Evolutionary conservation across 2,113 vertebrate species (phyloP).

Genomic region (Sturnira hondurensis): DNA sequence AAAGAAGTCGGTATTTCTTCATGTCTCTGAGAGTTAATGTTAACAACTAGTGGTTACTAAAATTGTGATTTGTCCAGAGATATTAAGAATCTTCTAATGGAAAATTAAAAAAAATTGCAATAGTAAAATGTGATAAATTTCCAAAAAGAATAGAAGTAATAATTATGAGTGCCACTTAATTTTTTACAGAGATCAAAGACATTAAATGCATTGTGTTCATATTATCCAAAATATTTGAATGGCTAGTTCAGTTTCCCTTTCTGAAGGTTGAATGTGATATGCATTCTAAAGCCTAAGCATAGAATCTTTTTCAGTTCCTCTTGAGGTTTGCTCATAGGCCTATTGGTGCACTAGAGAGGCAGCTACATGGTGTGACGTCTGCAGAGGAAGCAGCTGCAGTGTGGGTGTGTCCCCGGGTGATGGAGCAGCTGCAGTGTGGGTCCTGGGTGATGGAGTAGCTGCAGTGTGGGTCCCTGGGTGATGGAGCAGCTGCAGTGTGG

Average conservation of each 20-base stretch:
- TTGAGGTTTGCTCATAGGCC: neutral
- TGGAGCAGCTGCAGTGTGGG: too few species aligned
- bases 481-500: accelerated
- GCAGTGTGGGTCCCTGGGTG: accelerated
- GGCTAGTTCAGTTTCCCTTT: neutral
- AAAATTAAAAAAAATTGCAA: neutral
- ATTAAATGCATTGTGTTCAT: neutral
- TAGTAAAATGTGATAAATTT: neutral
- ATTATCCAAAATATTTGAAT: neutral
- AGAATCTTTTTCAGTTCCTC: neutral
- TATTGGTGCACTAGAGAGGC: neutral
- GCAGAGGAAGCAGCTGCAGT: accelerated
- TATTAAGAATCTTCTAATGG: neutral
- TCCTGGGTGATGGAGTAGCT: accelerated
- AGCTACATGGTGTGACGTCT: too few species aligned
- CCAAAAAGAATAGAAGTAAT: neutral
- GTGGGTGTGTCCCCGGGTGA: neutral
- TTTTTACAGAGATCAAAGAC: neutral
- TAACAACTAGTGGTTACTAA: neutral
- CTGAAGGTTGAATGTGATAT: neutral
- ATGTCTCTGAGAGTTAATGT: neutral
- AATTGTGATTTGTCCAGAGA: neutral
- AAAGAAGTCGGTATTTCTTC: neutral
- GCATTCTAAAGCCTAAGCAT: neutral
- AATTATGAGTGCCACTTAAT: neutral